Evolutionary conservation across 2,113 vertebrate species (phyloP), one percentile per base, ranked within the genome.

Genomic region (Crypturellus undulatus): DNA sequence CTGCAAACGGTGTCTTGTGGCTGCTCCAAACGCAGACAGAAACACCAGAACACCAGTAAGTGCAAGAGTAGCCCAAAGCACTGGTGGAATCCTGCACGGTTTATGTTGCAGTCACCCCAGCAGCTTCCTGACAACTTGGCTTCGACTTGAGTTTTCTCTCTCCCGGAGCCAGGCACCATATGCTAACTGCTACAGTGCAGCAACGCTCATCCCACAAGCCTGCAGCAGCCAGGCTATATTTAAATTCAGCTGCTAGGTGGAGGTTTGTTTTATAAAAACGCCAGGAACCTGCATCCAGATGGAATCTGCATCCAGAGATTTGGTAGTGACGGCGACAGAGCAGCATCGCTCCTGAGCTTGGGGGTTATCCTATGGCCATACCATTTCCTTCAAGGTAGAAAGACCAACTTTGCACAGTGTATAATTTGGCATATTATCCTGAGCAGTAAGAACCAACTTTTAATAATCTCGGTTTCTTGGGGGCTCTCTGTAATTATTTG

Each of bases 211-310:
- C 81, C 90, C 36, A 4, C 85, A 73, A 69, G 82, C 81, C 93
- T 81, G 91, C 52, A 93, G 28, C 26, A 30, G n/a, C 62, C 59
- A 82, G 54, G n/a, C 72, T 96, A 93, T 95, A 92, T 93, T 96
- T 95, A 96, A 96, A 95, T 90, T 79, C 88, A 94, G 60, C 93
- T 90, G 90, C 78, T 93, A 94, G 73, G 70, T 92, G 83, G 88
- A 86, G 85, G 88, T 71, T 36, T 69, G 69, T 51, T 86, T 89
- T 49, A 42, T 60, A 63, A 93, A 92, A 77, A 73, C 75, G 94
- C 81, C 51, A 91, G 83, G 62, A 95, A 90, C 32, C 65, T 79
- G 38, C 40, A 84, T 75, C 65, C 88, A 94, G 79, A 86, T 76
- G 21, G 21, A 42, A 92, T 51, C 51, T 71, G 17, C 71, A 86